Percentiles rank a stretch among this genome's conserved stretches.
phyloP scores from a whole-genome alignment of 2,113 vertebrate genomes.

The Xyrauchen texanus region DNA sequence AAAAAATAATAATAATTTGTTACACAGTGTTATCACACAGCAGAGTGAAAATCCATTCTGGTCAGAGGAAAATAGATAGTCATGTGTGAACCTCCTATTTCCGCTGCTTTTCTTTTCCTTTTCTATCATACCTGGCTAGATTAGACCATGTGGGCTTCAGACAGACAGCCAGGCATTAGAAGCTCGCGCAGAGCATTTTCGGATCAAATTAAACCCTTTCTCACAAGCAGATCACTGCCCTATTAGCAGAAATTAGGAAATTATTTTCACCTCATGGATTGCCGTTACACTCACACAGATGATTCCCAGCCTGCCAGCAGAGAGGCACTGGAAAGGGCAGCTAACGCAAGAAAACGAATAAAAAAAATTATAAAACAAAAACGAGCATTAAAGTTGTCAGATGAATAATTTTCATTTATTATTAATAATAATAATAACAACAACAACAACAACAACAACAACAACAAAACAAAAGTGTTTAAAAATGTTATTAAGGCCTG shows the following conservation, averaged over 20 bases:
- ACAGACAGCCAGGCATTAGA: conserved; percentile 57
- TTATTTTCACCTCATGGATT: conserved; percentile 65
- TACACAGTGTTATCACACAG: conserved; percentile 27
- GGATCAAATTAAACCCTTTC: conserved; percentile 47
- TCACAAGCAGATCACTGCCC: conserved; percentile 50
- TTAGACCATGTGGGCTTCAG: neutral
- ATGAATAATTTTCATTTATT: no score
- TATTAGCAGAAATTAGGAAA: conserved; percentile 62
- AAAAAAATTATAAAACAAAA: neutral
- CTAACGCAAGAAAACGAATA: conserved; percentile 27
- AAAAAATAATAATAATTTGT: no score
- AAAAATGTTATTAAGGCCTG: no score
- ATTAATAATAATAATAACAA: no score
- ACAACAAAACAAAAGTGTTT: neutral
- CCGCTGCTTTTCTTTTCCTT: neutral
- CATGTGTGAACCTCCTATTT: neutral
- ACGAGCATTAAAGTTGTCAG: neutral
- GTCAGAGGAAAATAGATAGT: conserved; percentile 4
- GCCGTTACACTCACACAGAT: conserved; percentile 9
- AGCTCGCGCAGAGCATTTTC: conserved; percentile 59
- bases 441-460: neutral
- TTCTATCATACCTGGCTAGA: neutral
- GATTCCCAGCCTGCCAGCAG: conserved; percentile 11
- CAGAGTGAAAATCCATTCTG: conserved; percentile 26
- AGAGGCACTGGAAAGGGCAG: neutral